phyloP scores from a whole-genome alignment of 2,113 vertebrate species.

The Dolichallabes microphthalmus region DNA sequence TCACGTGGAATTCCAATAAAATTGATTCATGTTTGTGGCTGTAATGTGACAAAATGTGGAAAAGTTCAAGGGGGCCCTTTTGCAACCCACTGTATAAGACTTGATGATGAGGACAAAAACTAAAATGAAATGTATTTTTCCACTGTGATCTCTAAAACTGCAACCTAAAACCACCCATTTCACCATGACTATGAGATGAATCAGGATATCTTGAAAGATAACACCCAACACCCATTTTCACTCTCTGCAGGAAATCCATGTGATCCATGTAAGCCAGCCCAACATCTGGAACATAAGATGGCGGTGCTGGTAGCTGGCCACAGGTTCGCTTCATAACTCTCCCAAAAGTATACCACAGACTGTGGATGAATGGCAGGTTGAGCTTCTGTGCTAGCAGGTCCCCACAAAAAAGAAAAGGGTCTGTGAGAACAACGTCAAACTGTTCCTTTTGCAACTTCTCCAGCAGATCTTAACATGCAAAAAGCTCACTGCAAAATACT shows the following conservation, averaged over 20 bases:
- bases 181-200: too few relatives aligned
- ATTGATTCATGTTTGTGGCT: too few relatives aligned
- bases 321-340: conserved; percentile 55
- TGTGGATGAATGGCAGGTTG: conserved; percentile 64
- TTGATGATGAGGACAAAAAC: too few relatives aligned
- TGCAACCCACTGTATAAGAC: too few relatives aligned
- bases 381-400: conserved; percentile 67
- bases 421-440: conserved; percentile 42
- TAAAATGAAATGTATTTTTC: too few relatives aligned
- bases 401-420: conserved; percentile 56
- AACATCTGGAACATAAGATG: conserved; percentile 64
- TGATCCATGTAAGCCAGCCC: neutral
- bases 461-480: conserved; percentile 64
- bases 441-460: conserved; percentile 58
- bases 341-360: conserved; percentile 54
- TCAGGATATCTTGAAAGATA: neutral
- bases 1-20: too few relatives aligned
- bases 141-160: too few relatives aligned
- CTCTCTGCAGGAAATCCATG: conserved; percentile 64
- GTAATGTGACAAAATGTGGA: too few relatives aligned
- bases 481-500: neutral
- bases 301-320: conserved; percentile 64
- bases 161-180: too few relatives aligned
- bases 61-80: too few relatives aligned
- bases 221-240: conserved; percentile 54